Evolutionary conservation across 1,140 invertebrate species (phyloP).

Genomic region (Scaptodrosophila lebanonensis): DNA sequence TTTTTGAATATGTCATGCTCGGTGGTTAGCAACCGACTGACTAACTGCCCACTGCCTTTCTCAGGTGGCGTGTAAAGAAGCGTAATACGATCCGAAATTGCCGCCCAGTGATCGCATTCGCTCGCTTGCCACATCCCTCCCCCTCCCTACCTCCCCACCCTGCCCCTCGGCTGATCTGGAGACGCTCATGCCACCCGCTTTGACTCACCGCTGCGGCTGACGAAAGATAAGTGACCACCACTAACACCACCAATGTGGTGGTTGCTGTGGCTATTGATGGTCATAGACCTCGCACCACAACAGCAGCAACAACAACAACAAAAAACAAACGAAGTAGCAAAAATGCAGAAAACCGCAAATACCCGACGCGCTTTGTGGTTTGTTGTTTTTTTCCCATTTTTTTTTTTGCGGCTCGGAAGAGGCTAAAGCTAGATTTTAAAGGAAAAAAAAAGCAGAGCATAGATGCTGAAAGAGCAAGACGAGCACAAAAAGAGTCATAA

Average conservation of each 20-base stretch:
- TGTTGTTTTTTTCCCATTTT: conserved; percentile 7
- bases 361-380: conserved; percentile 64
- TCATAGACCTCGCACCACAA: conserved; percentile 50
- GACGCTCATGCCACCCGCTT: too few species aligned
- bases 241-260: too few species aligned
- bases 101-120: neutral
- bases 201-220: neutral
- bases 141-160: too few species aligned
- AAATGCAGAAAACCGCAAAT: conserved; percentile 63
- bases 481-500: conserved; percentile 16
- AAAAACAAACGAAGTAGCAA: conserved; percentile 33
- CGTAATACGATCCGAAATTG: conserved; percentile 45
- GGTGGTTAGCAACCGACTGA: conserved; percentile 18
- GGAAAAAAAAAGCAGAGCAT: conserved; percentile 9
- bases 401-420: conserved; percentile 17
- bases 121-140: too few species aligned
- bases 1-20: conserved; percentile 53
- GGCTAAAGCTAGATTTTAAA: conserved; percentile 6
- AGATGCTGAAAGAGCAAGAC: conserved; percentile 7
- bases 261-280: conserved; percentile 35
- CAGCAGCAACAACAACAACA: conserved; percentile 9
- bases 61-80: conserved; percentile 24
- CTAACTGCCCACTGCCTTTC: conserved; percentile 35
- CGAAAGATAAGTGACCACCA: conserved; percentile 51
- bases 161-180: too few species aligned